Base-by-base conservation (phyloP, 2,113 vertebrate genomes). In the Dicaeum eximium region DNA sequence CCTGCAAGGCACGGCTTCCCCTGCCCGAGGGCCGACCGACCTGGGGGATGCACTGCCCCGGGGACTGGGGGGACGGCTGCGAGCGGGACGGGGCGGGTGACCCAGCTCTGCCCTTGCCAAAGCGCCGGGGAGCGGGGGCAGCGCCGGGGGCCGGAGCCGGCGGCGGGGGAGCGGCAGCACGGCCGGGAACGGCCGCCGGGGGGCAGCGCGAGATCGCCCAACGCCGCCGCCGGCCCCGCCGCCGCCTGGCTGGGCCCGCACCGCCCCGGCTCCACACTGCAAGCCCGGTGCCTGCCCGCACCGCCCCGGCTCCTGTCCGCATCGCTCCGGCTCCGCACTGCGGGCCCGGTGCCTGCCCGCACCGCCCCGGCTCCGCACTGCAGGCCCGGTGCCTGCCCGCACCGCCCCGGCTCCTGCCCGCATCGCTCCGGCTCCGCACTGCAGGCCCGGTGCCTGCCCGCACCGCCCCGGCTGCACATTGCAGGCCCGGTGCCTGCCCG, bases 131-230 rank as follows among this genome's bases (percentile, higher is more conserved):
- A 38, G 35, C 44, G 19, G 15, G 11, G 23, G 6, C 44, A 28
- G 23, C 50, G 13, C 14, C 27, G 3, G 14, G 19, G 22, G 11
- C 35, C 11, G 24, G 44, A 47, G 50, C 21, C 27, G 75, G 47
- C 30, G 6, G 53, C 75, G 45, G 87, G 42, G 65, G 54, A 60
- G 88, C 48, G 44, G 88, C 83, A 24, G 94, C 92, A 78, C 79
- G 94, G 92, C 90, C 82, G 42, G 31, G 72, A 90, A 61, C 62
- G 94, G 92, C 94, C 94, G 81, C 94, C 92, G 86, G 94, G 94
- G 94, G 94, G 94, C 92, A 95, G 94, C 89, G 80, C 51, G 92
- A 79, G 85, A 95, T 93, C 94, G 94, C 77, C 94, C 92, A 95
- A 93, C 28, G 88, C 40, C 35, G 35, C 23, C 51, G 22, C 44